phyloP scores from a whole-genome alignment of 2,113 vertebrate genomes.

The Onychostruthus taczanowskii region DNA sequence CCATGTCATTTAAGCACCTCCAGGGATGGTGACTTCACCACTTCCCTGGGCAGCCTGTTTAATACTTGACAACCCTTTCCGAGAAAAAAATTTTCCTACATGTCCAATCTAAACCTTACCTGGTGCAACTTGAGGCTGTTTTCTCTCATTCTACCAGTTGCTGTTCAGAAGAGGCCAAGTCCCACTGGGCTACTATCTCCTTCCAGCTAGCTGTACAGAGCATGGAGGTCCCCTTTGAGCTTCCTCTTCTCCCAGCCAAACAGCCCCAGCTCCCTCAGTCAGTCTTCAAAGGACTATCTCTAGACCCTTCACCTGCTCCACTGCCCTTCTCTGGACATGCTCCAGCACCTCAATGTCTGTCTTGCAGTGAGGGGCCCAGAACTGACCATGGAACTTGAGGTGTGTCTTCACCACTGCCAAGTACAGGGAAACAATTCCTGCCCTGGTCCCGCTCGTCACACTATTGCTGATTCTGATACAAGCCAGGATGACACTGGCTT shows the following conservation, averaged over 20 bases:
- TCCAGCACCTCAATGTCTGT: neutral
- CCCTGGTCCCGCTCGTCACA: neutral
- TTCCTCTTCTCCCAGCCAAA: neutral
- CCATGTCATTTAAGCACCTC: neutral
- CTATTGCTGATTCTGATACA: neutral
- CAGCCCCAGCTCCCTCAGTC: neutral
- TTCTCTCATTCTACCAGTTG: neutral
- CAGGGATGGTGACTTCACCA: neutral
- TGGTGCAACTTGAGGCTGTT: neutral
- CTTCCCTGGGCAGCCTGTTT: neutral
- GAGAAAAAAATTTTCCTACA: neutral
- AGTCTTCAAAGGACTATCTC: neutral
- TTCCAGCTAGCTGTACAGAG: neutral
- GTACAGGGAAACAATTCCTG: neutral
- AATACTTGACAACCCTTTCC: neutral
- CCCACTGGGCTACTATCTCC: neutral
- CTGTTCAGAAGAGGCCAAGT: neutral
- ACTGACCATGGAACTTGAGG: fast-evolving
- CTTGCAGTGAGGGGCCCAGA: neutral
- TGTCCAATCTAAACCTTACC: neutral
- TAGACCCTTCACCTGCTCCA: no score
- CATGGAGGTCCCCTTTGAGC: neutral
- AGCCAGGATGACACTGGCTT: neutral
- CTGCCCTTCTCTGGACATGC: neutral
- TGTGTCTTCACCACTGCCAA: fast-evolving